Conservation (phyloP, 2,797 vertebrate species). For the Tokudaia muenninki region DNA sequence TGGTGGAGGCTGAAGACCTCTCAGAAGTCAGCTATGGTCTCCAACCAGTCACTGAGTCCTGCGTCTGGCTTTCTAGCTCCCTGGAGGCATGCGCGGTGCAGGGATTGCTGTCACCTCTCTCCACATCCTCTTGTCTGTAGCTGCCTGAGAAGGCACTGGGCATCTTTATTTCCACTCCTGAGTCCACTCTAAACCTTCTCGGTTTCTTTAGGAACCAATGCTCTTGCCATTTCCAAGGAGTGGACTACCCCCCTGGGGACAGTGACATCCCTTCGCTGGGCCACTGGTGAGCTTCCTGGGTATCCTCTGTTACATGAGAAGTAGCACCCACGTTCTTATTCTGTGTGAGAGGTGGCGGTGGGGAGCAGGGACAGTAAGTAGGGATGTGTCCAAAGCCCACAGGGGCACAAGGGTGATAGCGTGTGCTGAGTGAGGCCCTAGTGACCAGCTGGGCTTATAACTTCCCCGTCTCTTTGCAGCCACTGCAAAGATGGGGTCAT, state of each 20-base stretch:
- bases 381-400: background rate
- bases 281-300: conserved; percentile 93
- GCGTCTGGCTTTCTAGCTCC: background rate
- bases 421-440: fast-evolving
- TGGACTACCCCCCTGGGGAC: conserved; percentile 95
- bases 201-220: conserved; percentile 91
- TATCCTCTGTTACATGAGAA: background rate
- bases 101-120: background rate
- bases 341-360: background rate
- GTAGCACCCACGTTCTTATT: background rate
- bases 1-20: background rate
- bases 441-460: background rate
- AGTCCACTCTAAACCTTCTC: background rate
- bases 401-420: background rate
- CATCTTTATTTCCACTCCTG: no score
- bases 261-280: conserved; percentile 95
- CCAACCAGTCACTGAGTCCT: background rate
- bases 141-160: background rate
- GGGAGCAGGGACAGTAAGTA: background rate
- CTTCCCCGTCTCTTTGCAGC: conserved; percentile 86
- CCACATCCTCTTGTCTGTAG: background rate
- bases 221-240: conserved; percentile 95
- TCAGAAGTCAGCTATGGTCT: background rate
- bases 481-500: conserved; percentile 94
- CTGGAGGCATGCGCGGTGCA: background rate